Base-by-base conservation (phyloP, 1,140 invertebrate species). In the Tetramorium alpestre region DNA sequence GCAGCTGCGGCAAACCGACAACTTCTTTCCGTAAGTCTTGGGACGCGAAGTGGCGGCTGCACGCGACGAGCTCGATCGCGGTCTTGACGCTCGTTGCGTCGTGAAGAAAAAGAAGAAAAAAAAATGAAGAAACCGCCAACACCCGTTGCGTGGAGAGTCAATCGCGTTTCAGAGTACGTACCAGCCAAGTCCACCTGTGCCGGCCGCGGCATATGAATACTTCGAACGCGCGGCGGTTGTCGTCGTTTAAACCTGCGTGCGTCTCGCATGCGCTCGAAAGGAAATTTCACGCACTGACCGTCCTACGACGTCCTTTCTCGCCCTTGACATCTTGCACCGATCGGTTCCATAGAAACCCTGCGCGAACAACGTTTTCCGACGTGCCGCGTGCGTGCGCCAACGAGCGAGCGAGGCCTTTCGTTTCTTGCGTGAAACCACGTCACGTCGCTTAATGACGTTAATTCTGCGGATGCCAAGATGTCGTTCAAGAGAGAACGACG, bases 371-470 rank as follows among this genome's bases (percentile, higher is more conserved):
- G 2, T 62, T 41, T 18, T 76, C 54, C 22, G 6, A 60, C 13
- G 54, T 41, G n/a, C n/a, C 22, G 51, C n/a, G 41, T 28, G 44
- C 22, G 28, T 22, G 28, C 28, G 41, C 3, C 8, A 8, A 7
- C 11, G 47, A 7, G 28, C 47, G n/a, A 54, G 51, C 64, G 33
- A 69, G 33, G 25, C 62, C 62, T 80, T 69, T 80, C 77, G 77
- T 56, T 81, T 81, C 77, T 81, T 64, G 77, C 64, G 49, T 25
- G 64, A 81, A 70, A 81, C 77, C 77, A 81, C 77, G 77, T 81
- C 77, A 81, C 69, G 69, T 81, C 77, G 77, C 25, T 69, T 81
- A 81, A 81, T 81, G 77, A 81, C 77, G 77, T 81, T 81, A 81
- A 81, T 81, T 81, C 64, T 25, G 33, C 47, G 77, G 64, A 81